Conservation (phyloP, 2,113 vertebrate genomes). For the Phoxinus phoxinus region DNA sequence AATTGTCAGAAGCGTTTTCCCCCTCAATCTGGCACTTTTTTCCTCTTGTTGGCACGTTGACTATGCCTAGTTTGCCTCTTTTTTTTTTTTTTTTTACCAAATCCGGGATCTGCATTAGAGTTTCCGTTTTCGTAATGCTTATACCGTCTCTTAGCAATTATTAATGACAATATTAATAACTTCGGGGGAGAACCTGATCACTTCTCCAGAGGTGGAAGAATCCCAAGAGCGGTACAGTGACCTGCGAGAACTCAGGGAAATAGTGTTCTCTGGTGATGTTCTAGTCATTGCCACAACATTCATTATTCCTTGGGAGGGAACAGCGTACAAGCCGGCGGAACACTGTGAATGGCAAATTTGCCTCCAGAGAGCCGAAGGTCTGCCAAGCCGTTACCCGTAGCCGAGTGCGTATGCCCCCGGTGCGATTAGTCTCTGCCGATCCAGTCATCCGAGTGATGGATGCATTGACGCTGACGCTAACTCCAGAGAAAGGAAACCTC, state of each 20-base stretch:
- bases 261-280: constrained; percentile 48
- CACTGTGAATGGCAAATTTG: constrained; percentile 35
- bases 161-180: constrained; percentile 57
- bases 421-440: constrained; percentile 15
- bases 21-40: neutral
- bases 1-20: constrained; percentile 23
- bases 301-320: constrained; percentile 48
- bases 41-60: constrained; percentile 20
- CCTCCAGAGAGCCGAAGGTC: constrained; percentile 39
- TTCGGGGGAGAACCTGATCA: constrained; percentile 56
- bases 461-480: constrained; percentile 43
- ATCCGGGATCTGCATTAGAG: constrained; percentile 57
- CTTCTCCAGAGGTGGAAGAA: constrained; percentile 57
- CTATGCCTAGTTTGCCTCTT: neutral
- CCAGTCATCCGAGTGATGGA: constrained; percentile 52
- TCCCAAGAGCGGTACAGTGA: constrained; percentile 32
- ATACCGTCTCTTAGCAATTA: constrained; percentile 50
- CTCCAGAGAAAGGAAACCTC: constrained; percentile 46
- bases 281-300: constrained; percentile 41
- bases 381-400: constrained; percentile 33
- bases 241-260: constrained; percentile 39
- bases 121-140: constrained; percentile 54
- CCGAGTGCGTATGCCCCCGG: constrained; percentile 36
- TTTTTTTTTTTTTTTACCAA: constrained; percentile 22
- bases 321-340: constrained; percentile 8